Base-by-base conservation (phyloP, 2,797 vertebrate species). In the Ispidina picta region DNA sequence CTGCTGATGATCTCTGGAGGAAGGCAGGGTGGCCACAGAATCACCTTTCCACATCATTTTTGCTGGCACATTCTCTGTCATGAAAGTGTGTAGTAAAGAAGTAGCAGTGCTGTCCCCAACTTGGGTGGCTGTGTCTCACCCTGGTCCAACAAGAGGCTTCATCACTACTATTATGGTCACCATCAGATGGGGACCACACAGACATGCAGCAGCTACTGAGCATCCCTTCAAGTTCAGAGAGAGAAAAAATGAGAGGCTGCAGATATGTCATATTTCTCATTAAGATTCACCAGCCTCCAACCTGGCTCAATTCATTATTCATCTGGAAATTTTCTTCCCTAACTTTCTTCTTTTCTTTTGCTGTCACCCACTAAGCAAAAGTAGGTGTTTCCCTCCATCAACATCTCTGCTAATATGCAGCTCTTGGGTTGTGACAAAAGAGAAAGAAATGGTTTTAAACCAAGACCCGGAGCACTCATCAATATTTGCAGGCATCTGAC, bases 401-500 rank as follows among this genome's bases (percentile, higher is more conserved):
- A 55, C 44, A 37, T 70, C 19, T 78, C 56, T 49, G 63, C 48
- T 72, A 77, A 80, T 43, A 41, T 14, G 56, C 48, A 7, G 10
- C 54, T 56, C 59, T 89, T 46, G 44, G 56, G 56, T 22, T 60
- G 72, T 65, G 86, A 88, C 49, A 65, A 68, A 78, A 58, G 73
- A 79, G 54, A 88, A 92, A 95, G 77, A 56, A 79, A 71, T 46
- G 11, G 49, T 55, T 94, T 31, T 31, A 65, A 51, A 74, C 64
- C 69, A 49, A 41, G n/a, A 92, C 92, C 64, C 0, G 3, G 60
- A 88, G 80, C 68, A 68, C 49, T 93, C 85, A 76, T 92, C 91
- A 93, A 90, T 92, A 93, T 96, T 95, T 93, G 83, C 75, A 68
- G 51, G 55, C 60, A 55, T 64, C 74, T 93, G 85, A 91, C 83